These are phyloP conservation scores for Varecia variegata DNA, from an alignment of 2,797 vertebrate genomes.

Conservation along the genomic window DNA sequence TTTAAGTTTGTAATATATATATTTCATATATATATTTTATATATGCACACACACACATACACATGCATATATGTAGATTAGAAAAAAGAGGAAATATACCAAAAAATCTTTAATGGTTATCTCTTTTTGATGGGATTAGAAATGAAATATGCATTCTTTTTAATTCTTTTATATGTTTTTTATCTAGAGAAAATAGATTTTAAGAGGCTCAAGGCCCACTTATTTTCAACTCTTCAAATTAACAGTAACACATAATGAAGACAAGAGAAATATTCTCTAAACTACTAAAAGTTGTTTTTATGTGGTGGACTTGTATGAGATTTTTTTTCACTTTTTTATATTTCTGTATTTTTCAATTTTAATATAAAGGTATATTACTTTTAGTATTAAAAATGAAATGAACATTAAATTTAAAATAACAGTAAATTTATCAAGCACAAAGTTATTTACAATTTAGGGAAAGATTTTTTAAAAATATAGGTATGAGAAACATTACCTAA, in stretches of 20 bases:
- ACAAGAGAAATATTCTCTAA: background rate
- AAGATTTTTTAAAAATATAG: background rate
- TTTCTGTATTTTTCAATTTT: background rate
- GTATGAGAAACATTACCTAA: background rate
- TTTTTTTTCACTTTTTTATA: background rate
- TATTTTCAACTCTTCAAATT: background rate
- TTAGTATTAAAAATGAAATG: background rate
- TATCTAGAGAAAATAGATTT: background rate
- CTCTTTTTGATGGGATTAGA: background rate
- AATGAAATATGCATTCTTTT: background rate
- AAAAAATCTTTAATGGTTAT: background rate
- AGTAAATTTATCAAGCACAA: background rate
- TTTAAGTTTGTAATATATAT: conserved; percentile 27
- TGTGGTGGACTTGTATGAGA: background rate
- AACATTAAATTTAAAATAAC: background rate
- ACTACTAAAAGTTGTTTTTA: background rate
- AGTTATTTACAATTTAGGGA: background rate
- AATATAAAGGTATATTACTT: background rate
- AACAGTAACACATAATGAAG: background rate
- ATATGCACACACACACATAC: background rate
- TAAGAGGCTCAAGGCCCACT: background rate
- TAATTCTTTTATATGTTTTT: background rate
- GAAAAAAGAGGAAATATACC: background rate
- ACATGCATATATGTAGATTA: background rate
- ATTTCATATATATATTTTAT: too few relatives aligned